phyloP scores from a whole-genome alignment of 2,113 vertebrate species.

The Danio rerio region GRCz12tu NC_133176.1:51121001-51121500 shows the following conservation, averaged over 20 bases:
- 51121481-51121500: no score
- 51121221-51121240: neutral
- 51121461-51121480: no score
- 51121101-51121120: neutral
- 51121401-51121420: no score
- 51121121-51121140: neutral
- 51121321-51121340: neutral
- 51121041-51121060: neutral
- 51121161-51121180: constrained; percentile 1
- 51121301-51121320: neutral
- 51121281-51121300: neutral
- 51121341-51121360: no score
- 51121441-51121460: no score
- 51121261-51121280: neutral
- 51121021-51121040: constrained; percentile 15
- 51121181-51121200: neutral
- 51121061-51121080: constrained; percentile 6
- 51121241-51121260: neutral
- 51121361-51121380: no score
- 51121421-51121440: no score
- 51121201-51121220: constrained; percentile 12
- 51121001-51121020: constrained; percentile 5
- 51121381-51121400: no score
- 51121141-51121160: constrained; percentile 12
- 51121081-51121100: constrained; percentile 13